phyloP scores from a whole-genome alignment of 2,113 vertebrate species.

The Strigops habroptila region DNA sequence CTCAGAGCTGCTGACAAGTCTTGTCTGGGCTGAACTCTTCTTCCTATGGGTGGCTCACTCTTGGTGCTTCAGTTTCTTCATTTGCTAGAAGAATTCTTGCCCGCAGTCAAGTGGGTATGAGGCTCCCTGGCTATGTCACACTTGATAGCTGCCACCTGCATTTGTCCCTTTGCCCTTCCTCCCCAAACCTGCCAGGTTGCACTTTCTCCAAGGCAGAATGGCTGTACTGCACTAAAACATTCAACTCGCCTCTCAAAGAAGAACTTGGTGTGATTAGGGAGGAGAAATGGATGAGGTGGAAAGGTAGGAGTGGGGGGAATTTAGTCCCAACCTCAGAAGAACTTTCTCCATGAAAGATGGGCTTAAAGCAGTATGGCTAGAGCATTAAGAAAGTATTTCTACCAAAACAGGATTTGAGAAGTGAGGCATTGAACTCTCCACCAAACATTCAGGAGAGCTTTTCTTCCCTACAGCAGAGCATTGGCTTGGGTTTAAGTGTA shows the following conservation, averaged over 20 bases:
- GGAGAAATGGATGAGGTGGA: not conserved
- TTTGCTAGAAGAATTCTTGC: not conserved
- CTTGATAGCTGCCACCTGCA: not conserved
- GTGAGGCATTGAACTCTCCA: not conserved
- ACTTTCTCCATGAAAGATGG: not conserved
- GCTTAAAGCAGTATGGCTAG: not conserved
- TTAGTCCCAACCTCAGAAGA: not conserved
- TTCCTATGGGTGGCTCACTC: not conserved
- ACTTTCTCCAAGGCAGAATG: not conserved
- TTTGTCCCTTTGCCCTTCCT: not conserved
- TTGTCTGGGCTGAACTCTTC: not conserved
- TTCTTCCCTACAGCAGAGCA: not conserved
- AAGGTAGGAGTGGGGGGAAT: too few species aligned
- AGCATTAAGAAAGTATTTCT: not conserved
- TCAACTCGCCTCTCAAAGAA: not conserved
- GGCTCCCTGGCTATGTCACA: rapidly evolving
- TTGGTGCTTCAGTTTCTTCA: not conserved
- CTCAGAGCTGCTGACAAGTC: not conserved
- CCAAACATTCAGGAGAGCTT: not conserved
- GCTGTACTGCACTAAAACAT: not conserved
- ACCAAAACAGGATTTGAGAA: not conserved
- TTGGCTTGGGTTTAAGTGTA: not conserved
- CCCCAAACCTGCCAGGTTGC: not conserved
- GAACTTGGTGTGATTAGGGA: not conserved
- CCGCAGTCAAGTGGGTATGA: not conserved